Conservation (phyloP, 2,113 vertebrate genomes). For the Takifugu flavidus region DNA sequence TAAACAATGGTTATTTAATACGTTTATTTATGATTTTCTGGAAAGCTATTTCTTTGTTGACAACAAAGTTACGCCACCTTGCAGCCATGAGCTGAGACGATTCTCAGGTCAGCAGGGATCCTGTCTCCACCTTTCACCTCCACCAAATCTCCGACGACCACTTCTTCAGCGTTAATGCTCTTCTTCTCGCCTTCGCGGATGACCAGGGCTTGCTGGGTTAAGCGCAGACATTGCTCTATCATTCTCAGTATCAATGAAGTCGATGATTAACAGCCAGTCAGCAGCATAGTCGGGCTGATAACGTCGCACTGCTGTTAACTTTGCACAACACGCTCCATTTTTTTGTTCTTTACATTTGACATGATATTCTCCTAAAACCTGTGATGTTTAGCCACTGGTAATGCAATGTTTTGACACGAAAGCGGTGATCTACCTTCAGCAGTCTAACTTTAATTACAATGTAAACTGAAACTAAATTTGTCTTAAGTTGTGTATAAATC, state of each 20-base stretch:
- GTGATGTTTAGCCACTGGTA: neutral
- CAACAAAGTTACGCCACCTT: slow-evolving; percentile 75
- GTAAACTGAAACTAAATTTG: too few species aligned
- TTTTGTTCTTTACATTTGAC: neutral
- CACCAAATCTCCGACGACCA: slow-evolving; percentile 90
- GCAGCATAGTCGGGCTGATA: neutral
- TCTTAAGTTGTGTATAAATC: too few species aligned
- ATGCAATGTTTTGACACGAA: too few species aligned
- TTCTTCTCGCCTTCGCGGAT: slow-evolving; percentile 91
- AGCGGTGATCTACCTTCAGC: too few species aligned
- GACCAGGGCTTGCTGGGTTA: slow-evolving; percentile 91
- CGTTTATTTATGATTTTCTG: too few species aligned
- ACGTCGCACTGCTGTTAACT: neutral
- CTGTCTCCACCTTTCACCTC: slow-evolving; percentile 96
- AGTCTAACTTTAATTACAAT: too few species aligned
- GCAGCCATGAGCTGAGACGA: slow-evolving; percentile 90
- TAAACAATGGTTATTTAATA: too few species aligned
- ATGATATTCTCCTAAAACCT: neutral
- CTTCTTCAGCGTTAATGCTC: slow-evolving; percentile 88
- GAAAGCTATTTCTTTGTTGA: too few species aligned
- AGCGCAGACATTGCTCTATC: neutral
- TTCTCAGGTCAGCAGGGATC: slow-evolving; percentile 90
- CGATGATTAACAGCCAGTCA: neutral
- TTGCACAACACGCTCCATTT: neutral
- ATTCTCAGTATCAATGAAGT: accelerated